These are phyloP conservation scores for Stenurella melanura DNA, from an alignment of 2,888 invertebrate genomes.

Conservation along the genomic window DNA sequence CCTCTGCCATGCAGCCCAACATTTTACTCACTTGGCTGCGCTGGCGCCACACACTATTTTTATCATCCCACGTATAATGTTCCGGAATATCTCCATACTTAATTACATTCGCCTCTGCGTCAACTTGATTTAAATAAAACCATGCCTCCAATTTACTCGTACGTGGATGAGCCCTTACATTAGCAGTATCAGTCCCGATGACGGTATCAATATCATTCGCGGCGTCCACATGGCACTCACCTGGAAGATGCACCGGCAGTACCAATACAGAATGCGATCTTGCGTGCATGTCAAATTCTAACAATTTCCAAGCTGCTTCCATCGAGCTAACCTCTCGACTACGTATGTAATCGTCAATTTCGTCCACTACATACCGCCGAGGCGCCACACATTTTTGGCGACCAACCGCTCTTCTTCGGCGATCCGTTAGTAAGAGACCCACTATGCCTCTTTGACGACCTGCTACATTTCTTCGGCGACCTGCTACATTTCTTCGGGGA, in stretches of 20 bases:
- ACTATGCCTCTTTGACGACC: too few species aligned
- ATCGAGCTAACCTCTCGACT: conserved; percentile 64
- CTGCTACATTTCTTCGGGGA: neutral
- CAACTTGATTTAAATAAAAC: too few species aligned
- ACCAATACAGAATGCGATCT: conserved; percentile 63
- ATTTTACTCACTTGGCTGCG: neutral
- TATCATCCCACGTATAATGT: neutral
- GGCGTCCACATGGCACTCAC: neutral
- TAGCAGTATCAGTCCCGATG: too few species aligned
- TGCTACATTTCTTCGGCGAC: too few species aligned
- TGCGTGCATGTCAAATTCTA: conserved; percentile 57
- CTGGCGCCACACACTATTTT: neutral
- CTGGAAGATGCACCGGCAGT: conserved; percentile 67
- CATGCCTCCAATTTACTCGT: neutral
- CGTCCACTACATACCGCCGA: conserved; percentile 50
- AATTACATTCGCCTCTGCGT: too few species aligned
- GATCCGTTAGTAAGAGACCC: too few species aligned
- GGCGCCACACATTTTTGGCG: neutral
- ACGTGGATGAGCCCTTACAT: too few species aligned
- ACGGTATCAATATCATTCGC: neutral
- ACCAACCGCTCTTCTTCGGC: too few species aligned
- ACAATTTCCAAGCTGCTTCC: conserved; percentile 67
- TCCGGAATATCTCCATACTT: too few species aligned
- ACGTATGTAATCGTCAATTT: conserved; percentile 63
- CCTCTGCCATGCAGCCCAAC: neutral